Percentiles rank a stretch among this genome's conserved stretches.
phyloP scores from a whole-genome alignment of 2,113 vertebrate genomes.

The Zootoca vivipara region DNA sequence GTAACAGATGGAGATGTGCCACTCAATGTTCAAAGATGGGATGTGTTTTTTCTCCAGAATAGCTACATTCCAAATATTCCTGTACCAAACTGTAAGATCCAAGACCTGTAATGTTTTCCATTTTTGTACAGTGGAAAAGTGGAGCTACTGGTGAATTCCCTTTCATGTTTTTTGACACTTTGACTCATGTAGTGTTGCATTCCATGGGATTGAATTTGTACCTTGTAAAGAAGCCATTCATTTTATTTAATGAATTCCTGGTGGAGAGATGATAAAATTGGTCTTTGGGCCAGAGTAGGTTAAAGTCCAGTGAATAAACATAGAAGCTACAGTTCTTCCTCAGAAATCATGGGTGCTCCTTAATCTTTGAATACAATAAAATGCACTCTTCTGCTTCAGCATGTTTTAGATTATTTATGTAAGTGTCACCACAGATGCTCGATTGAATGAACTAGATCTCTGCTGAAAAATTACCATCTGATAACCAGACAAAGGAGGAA shows the following conservation, averaged over 20 bases:
- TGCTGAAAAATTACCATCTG: neutral
- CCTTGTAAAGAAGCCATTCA: constrained; percentile 10
- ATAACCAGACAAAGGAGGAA: neutral
- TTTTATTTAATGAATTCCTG: constrained; percentile 43
- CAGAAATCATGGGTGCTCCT: neutral
- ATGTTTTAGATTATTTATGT: constrained; percentile 4
- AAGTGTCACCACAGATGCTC: neutral
- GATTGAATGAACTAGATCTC: neutral
- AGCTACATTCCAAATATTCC: too few relatives aligned
- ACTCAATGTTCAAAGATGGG: too few relatives aligned
- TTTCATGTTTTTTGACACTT: constrained; percentile 18
- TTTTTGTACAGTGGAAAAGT: neutral
- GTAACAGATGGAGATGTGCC: too few relatives aligned
- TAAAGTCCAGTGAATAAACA: neutral
- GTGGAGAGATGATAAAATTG: neutral
- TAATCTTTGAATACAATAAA: constrained; percentile 4
- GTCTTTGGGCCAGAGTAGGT: neutral
- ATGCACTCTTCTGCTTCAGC: neutral
- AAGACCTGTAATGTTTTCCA: too few relatives aligned
- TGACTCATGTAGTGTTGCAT: neutral
- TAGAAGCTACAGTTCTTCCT: neutral
- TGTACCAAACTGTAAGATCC: too few relatives aligned
- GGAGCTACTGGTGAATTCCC: neutral
- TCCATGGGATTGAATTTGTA: neutral
- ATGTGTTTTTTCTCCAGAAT: too few relatives aligned